phyloP scores from a whole-genome alignment of 2,888 invertebrate species.

The Andrena haemorrhoa region DNA sequence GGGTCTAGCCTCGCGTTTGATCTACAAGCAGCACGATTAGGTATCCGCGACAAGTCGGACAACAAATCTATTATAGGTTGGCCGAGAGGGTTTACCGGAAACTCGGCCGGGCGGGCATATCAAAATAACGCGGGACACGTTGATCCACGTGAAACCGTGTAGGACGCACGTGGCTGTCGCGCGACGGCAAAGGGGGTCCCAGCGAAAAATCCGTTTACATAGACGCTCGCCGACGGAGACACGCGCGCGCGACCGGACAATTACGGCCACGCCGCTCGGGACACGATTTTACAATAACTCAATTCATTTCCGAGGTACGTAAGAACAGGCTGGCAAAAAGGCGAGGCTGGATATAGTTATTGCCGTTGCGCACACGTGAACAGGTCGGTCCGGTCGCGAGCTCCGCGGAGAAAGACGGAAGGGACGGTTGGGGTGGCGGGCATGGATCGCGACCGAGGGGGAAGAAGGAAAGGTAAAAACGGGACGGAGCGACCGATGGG shows the following conservation, averaged over 20 bases:
- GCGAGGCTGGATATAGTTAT: constrained; percentile 71
- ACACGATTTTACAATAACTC: constrained; percentile 72
- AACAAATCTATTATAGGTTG: constrained; percentile 42
- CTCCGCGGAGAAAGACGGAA: constrained; percentile 54
- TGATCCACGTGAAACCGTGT: constrained; percentile 41
- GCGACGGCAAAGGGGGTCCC: constrained; percentile 17
- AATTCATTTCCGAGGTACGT: constrained; percentile 69
- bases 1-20: constrained; percentile 22
- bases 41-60: constrained; percentile 28
- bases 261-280: constrained; percentile 52
- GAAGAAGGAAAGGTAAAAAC: constrained; percentile 41
- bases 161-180: constrained; percentile 33
- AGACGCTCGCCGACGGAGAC: constrained; percentile 19
- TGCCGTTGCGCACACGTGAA: constrained; percentile 74
- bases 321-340: constrained; percentile 66
- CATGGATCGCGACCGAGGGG: constrained; percentile 20
- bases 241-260: constrained; percentile 61
- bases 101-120: background rate
- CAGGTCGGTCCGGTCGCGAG: constrained; percentile 77
- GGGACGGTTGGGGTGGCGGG: constrained; percentile 5
- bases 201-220: constrained; percentile 37
- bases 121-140: constrained; percentile 1
- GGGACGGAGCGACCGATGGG: constrained; percentile 15
- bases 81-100: background rate
- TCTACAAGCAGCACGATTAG: constrained; percentile 34